Evolutionary conservation across 2,888 invertebrate species (phyloP).

Genomic region (Nipponacmea schrenckii): DNA sequence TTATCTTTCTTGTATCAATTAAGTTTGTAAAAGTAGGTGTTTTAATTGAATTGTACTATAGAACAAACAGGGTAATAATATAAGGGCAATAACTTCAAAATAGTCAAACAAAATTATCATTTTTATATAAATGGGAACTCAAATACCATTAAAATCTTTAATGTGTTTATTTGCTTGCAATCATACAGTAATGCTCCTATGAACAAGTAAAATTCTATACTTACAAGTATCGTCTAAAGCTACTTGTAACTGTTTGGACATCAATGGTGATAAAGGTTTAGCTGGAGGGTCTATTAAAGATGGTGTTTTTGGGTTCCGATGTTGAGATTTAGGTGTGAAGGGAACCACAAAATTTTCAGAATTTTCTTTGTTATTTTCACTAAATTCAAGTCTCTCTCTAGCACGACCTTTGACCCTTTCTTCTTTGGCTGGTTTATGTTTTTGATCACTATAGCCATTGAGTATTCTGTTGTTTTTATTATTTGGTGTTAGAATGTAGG

Average conservation of each 20-base stretch:
- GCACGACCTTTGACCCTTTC: constrained; percentile 40
- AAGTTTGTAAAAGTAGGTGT: too few relatives aligned
- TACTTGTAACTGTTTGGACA: constrained; percentile 47
- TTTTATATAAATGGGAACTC: too few relatives aligned
- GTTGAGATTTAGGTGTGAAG: constrained; percentile 56
- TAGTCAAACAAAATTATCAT: too few relatives aligned
- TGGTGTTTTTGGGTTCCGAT: constrained; percentile 11
- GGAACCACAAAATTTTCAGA: constrained; percentile 59
- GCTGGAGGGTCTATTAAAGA: constrained; percentile 11
- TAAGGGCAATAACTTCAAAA: too few relatives aligned
- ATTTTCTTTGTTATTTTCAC: constrained; percentile 35
- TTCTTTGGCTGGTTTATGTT: neutral
- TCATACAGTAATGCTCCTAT: too few relatives aligned
- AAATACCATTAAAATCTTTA: too few relatives aligned
- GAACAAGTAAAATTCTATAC: constrained; percentile 17
- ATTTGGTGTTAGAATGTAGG: constrained; percentile 29
- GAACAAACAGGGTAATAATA: too few relatives aligned
- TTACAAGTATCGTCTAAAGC: constrained; percentile 56
- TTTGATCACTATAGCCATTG: constrained; percentile 1
- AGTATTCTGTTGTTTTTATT: constrained; percentile 18
- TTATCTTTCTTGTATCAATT: too few relatives aligned
- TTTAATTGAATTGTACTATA: too few relatives aligned
- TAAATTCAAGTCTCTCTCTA: constrained; percentile 47
- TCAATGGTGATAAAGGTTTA: constrained; percentile 51
- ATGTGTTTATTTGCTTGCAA: too few relatives aligned